These are phyloP conservation scores for Anhinga rufa DNA, from an alignment of 2,113 vertebrate species.

Conservation along the genomic window DNA sequence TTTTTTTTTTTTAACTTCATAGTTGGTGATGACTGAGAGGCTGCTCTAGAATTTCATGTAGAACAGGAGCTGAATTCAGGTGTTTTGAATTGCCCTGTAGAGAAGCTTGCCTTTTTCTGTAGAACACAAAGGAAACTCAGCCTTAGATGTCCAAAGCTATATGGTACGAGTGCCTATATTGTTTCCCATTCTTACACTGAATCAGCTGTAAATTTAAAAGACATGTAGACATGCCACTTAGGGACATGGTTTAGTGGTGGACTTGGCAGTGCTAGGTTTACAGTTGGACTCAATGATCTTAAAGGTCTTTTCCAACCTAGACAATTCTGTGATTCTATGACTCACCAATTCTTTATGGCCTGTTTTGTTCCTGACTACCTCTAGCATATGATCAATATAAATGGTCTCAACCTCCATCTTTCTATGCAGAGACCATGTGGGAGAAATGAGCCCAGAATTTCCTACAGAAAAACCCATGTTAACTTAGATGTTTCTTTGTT, in stretches of 20 bases:
- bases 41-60: background rate
- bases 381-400: background rate
- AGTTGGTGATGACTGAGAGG: background rate
- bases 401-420: background rate
- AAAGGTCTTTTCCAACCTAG: no score
- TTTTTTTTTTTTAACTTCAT: background rate
- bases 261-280: no score
- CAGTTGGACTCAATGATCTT: no score
- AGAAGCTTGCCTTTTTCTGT: background rate
- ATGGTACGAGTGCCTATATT: background rate
- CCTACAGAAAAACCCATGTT: background rate
- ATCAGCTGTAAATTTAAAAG: background rate
- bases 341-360: background rate
- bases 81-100: background rate
- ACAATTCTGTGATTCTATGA: no score
- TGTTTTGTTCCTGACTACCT: background rate
- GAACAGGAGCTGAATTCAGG: background rate
- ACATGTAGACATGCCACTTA: no score
- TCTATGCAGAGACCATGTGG: background rate
- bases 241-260: no score
- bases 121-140: background rate
- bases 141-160: background rate
- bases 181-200: background rate
- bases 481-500: background rate
- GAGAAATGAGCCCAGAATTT: background rate